phyloP scores from a whole-genome alignment of 2,113 vertebrate species.

The Dicrurus megarhynchus region DNA sequence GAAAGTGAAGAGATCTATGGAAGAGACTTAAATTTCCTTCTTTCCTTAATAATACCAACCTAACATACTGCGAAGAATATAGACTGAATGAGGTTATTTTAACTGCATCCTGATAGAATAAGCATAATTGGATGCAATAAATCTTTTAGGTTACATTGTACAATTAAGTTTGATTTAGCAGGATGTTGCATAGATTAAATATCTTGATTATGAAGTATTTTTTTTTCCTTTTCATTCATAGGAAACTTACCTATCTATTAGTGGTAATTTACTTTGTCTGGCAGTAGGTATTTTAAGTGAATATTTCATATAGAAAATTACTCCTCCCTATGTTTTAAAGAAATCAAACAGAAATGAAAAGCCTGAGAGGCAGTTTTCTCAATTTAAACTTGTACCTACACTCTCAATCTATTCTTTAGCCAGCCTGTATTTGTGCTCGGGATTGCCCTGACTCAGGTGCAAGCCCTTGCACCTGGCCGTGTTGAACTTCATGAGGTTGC shows the following conservation, averaged over 20 bases:
- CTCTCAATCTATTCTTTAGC: background rate
- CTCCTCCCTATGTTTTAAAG: background rate
- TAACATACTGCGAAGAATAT: background rate
- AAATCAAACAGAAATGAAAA: background rate
- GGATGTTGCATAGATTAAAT: background rate
- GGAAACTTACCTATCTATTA: background rate
- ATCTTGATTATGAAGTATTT: background rate
- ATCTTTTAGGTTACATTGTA: background rate
- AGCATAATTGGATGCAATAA: background rate
- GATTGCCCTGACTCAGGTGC: background rate
- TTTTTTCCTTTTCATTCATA: background rate
- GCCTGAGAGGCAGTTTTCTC: background rate
- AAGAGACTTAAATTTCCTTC: background rate
- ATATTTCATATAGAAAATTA: background rate
- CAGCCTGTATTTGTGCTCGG: background rate
- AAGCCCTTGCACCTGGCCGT: background rate
- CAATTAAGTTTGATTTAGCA: background rate
- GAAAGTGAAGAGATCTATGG: background rate
- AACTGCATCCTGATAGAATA: background rate
- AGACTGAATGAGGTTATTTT: background rate
- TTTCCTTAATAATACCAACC: background rate
- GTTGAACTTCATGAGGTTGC: background rate
- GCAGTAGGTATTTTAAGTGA: background rate
- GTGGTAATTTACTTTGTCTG: background rate
- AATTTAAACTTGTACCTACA: background rate